phyloP scores from a whole-genome alignment of 64 coral and sea anemone genomes.

The Actinia equina region DNA sequence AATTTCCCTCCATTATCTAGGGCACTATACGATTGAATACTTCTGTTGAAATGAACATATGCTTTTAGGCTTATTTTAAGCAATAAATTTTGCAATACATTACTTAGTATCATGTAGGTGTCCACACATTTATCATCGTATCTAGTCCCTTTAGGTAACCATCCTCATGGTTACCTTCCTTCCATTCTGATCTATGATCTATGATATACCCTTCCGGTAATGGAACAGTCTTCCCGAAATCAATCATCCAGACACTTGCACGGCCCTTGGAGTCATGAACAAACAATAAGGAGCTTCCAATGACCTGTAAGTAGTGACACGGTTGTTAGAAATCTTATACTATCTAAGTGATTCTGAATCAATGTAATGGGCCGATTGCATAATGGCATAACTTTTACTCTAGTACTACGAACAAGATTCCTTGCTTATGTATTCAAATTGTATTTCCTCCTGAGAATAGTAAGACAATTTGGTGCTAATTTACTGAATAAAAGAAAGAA shows the following conservation, averaged over 20 bases:
- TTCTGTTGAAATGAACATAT: neutral
- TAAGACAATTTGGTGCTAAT: no score
- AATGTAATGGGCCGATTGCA: neutral
- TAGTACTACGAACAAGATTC: no score
- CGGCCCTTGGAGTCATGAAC: constrained; percentile 82
- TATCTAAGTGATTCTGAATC: neutral
- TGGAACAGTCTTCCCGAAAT: constrained; percentile 86
- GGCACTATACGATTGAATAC: no score
- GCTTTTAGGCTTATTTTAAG: neutral
- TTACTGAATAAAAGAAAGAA: no score
- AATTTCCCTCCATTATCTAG: neutral
- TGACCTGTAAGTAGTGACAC: constrained; percentile 49
- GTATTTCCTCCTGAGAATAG: no score
- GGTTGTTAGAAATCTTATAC: neutral
- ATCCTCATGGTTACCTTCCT: constrained; percentile 96
- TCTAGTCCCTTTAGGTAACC: constrained; percentile 95
- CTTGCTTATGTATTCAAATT: no score
- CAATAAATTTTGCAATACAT: neutral
- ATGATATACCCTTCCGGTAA: constrained; percentile 53
- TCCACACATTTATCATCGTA: constrained; percentile 94
- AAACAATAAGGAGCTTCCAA: constrained; percentile 92
- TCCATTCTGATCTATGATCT: constrained; percentile 74
- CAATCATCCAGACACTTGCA: constrained; percentile 96
- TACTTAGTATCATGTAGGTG: constrained; percentile 1
- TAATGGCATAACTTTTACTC: no score